Base-by-base conservation (phyloP, 2,113 vertebrate species). In the Speoplatyrhinus poulsoni region DNA sequence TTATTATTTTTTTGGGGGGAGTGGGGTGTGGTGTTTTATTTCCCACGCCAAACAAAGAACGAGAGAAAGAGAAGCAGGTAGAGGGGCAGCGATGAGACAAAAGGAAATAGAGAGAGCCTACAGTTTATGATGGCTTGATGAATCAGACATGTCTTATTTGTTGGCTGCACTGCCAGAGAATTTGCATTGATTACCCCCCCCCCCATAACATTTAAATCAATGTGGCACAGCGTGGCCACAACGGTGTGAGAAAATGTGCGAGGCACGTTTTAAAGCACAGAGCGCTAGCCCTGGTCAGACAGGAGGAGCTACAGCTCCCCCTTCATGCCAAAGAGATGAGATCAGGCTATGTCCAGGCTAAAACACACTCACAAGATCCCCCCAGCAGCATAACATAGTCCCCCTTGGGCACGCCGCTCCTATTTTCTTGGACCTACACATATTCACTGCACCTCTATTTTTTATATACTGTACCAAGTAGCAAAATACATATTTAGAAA, bases 251-350 rank as follows among this genome's bases (percentile, higher is more conserved):
- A 91, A 91, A 89, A 85, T 80, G 77, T 84, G 81, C 36, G 55
- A 70, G 88, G 91, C 83, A 49, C 62, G 79, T 73, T 50, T 77
- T 83, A 84, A 73, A 80, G 69, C 80, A 68, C 68, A 78, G 75
- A 79, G 84, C 83, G 85, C 84, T 93, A 86, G 93, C 91, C 90
- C 88, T 26, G 89, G 75, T 91, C 85, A 89, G 85, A 88, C 94
- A 85, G 58, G 92, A 95, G 96, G 96, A 95, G 93, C 94, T 91
- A 95, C 90, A 96, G 97, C 96, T 95, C 96, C 96, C 95, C 97
- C 96, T 98, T 96, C 94, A 95, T 97, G 95, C 88, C 93, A 91
- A 88, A 89, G 82, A 84, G 85, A 87, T 91, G 91, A 95, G 88
- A 91, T 87, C 90, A 93, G 88, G 69, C 81, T 60, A 46, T 9